Percentiles rank a stretch among this genome's conserved stretches.
phyloP scores from a whole-genome alignment of 1,140 invertebrate genomes.

The Zaprionus ghesquierei region DNA sequence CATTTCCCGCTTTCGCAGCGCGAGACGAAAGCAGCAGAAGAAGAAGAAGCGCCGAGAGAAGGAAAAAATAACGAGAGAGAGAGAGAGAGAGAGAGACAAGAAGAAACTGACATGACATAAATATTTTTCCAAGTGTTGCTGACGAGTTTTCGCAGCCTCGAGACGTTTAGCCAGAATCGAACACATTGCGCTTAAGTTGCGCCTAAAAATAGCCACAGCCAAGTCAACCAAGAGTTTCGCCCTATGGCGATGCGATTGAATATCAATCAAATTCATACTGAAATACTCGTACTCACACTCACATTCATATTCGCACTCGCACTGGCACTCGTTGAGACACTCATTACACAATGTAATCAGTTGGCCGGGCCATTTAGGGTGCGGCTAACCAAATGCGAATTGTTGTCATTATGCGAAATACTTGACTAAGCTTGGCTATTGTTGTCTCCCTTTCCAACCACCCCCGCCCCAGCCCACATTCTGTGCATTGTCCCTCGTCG shows the following conservation, averaged over 20 bases:
- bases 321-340: conserved; percentile 27
- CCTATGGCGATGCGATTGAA: conserved; percentile 37
- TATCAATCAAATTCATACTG: conserved; percentile 66
- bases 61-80: no score
- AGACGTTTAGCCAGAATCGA: neutral
- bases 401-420: conserved; percentile 29
- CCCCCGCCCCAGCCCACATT: neutral
- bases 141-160: conserved; percentile 6
- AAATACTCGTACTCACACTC: conserved; percentile 27
- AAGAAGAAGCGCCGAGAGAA: neutral
- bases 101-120: conserved; percentile 72
- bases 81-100: conserved; percentile 16
- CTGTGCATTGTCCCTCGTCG: conserved; percentile 17
- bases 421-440: neutral
- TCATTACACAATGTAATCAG: conserved; percentile 47
- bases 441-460: neutral
- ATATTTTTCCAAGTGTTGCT: conserved; percentile 59
- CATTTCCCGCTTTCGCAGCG: conserved; percentile 65
- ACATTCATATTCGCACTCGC: conserved; percentile 33
- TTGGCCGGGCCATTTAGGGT: conserved; percentile 19
- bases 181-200: neutral
- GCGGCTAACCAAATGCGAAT: conserved; percentile 31
- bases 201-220: conserved; percentile 12
- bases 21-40: neutral
- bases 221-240: neutral